Conservation (phyloP, 1,140 invertebrate species). For the Berghia stephanieae region DNA sequence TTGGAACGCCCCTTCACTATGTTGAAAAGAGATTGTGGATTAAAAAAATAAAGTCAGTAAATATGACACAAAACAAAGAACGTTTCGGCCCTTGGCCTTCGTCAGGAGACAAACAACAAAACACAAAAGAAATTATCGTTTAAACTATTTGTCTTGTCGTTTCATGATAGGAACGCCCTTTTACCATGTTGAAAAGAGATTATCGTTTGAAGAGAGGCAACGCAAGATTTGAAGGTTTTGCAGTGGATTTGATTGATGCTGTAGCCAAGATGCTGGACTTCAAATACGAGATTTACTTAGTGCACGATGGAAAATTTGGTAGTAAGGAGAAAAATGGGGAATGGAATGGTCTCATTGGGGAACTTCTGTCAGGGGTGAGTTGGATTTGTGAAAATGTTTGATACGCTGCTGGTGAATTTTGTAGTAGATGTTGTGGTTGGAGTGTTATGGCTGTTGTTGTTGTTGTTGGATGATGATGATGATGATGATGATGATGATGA, state of each 20-base stretch:
- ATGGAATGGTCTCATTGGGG: conserved; percentile 98
- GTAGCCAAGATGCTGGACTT: conserved; percentile 76
- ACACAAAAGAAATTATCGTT: background rate
- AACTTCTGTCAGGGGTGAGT: conserved; percentile 89
- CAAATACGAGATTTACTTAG: conserved; percentile 69
- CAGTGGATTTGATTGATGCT: conserved; percentile 83
- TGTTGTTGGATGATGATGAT: background rate
- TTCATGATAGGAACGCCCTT: conserved; percentile 54
- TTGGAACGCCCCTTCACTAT: conserved; percentile 61
- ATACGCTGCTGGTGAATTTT: background rate
- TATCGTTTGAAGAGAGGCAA: conserved; percentile 45
- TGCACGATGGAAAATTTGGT: conserved; percentile 62
- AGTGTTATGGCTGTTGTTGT: background rate
- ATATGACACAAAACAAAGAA: background rate
- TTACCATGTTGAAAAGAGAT: conserved; percentile 57
- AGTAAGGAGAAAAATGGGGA: conserved; percentile 73
- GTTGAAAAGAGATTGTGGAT: conserved; percentile 48
- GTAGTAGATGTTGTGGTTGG: background rate
- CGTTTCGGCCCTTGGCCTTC: too few species aligned
- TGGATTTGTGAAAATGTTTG: background rate
- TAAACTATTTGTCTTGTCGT: background rate
- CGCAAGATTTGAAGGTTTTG: conserved; percentile 77
- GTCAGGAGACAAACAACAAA: too few species aligned
- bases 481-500: background rate
- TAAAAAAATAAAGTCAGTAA: conserved; percentile 22